Evolutionary conservation across 1,140 invertebrate species (phyloP).

Genomic region (Babylonia areolata): DNA sequence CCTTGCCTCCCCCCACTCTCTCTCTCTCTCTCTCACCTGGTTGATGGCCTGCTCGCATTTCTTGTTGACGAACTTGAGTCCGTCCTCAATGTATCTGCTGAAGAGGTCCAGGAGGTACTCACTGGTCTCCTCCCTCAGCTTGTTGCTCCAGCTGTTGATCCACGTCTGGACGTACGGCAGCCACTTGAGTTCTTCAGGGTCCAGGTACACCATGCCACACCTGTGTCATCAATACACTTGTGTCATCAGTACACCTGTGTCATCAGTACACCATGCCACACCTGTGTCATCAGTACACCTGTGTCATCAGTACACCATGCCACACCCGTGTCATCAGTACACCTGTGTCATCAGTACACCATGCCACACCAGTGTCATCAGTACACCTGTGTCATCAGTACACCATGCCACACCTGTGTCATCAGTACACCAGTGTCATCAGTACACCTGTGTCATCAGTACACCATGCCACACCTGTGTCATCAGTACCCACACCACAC

Average conservation of each 20-base stretch:
- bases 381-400: neutral
- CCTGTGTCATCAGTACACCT: neutral
- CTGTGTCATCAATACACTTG: slow-evolving; percentile 57
- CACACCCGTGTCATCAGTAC: neutral
- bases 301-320: slow-evolving; percentile 17
- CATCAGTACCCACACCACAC: no score
- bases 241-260: neutral
- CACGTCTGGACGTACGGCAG: slow-evolving; percentile 75
- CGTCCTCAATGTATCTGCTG: slow-evolving; percentile 80
- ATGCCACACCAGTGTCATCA: neutral
- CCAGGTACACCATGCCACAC: slow-evolving; percentile 78
- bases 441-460: no score
- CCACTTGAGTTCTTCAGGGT: slow-evolving; percentile 75
- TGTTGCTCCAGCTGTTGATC: slow-evolving; percentile 60
- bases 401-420: slow-evolving; percentile 12
- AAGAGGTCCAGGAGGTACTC: slow-evolving; percentile 81
- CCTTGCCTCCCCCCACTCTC: neutral
- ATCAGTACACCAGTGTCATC: neutral
- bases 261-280: slow-evolving; percentile 27
- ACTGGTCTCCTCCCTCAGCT: slow-evolving; percentile 64
- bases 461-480: slow-evolving; percentile 17
- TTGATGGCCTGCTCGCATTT: slow-evolving; percentile 81
- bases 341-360: neutral
- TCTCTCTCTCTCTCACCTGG: slow-evolving; percentile 76
- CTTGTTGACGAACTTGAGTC: slow-evolving; percentile 82